Conservation (phyloP, 2,113 vertebrate genomes). For the Nematolebias whitei region DNA sequence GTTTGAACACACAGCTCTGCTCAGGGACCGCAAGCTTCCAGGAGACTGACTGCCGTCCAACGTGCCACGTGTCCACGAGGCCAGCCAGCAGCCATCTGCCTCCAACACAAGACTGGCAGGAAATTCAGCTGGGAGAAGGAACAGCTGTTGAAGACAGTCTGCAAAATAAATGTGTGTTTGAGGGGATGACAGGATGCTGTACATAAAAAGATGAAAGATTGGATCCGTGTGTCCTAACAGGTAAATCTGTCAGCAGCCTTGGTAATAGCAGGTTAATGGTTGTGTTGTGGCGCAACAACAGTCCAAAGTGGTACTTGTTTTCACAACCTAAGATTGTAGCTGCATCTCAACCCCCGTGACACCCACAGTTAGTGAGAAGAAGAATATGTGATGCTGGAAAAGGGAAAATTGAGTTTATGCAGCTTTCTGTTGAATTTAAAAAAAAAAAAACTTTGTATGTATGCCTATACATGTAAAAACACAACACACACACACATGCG, state of each 20-base stretch:
- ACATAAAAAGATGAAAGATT: slow-evolving; percentile 45
- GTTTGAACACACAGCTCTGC: slow-evolving; percentile 10
- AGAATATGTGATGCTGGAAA: no score
- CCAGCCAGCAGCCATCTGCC: slow-evolving; percentile 73
- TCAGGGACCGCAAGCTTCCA: slow-evolving; percentile 27
- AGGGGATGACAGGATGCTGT: slow-evolving; percentile 7
- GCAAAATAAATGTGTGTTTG: slow-evolving; percentile 46
- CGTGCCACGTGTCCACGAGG: slow-evolving; percentile 68
- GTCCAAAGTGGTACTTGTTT: slow-evolving; percentile 21
- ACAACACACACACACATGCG: slow-evolving; percentile 6
- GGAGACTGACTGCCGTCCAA: slow-evolving; percentile 46
- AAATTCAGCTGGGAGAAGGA: slow-evolving; percentile 66
- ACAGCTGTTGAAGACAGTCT: slow-evolving; percentile 68
- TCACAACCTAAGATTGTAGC: slow-evolving; percentile 16
- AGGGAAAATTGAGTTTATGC: no score
- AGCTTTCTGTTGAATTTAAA: no score
- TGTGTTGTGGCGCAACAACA: slow-evolving; percentile 32
- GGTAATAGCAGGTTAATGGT: slow-evolving; percentile 50
- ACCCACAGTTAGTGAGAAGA: neutral
- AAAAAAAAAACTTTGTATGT: slow-evolving; percentile 11
- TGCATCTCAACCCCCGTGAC: slow-evolving; percentile 18
- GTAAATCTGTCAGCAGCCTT: slow-evolving; percentile 66
- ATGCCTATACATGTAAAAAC: slow-evolving; percentile 16
- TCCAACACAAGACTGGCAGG: slow-evolving; percentile 64
- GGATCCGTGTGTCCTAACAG: slow-evolving; percentile 58